A percentile compares a stretch with the other conserved stretches of the same genome.
Evolutionary conservation across 2,797 vertebrate species (phyloP).

Genomic region (Acipenser ruthenus): DNA sequence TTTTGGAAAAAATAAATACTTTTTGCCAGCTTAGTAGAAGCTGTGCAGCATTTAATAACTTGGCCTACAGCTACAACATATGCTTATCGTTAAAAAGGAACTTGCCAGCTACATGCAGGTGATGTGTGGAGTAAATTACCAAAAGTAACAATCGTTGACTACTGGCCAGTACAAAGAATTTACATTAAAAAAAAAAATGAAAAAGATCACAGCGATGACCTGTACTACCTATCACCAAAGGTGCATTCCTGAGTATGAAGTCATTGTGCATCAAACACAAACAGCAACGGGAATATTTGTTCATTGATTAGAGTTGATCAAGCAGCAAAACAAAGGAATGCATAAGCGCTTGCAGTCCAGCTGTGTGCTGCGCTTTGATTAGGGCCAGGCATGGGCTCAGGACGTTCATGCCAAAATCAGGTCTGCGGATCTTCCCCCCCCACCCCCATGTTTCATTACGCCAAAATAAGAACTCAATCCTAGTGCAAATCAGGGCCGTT

Average conservation of each 20-base stretch:
- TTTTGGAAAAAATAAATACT: neutral
- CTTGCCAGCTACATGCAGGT: neutral
- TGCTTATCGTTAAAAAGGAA: neutral
- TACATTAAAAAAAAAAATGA: too few species aligned
- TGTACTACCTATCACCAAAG: too few species aligned
- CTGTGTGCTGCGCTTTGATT: neutral
- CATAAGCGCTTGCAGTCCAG: slow-evolving; percentile 9
- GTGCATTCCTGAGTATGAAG: slow-evolving; percentile 4
- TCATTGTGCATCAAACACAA: neutral
- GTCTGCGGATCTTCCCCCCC: neutral
- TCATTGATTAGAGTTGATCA: slow-evolving; percentile 27
- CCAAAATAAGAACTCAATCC: neutral
- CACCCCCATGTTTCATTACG: slow-evolving; percentile 9
- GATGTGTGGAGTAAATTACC: neutral
- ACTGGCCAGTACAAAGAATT: neutral
- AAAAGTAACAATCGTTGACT: slow-evolving; percentile 13
- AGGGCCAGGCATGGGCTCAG: neutral
- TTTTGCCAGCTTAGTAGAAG: neutral
- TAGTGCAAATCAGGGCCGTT: too few species aligned
- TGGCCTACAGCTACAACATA: slow-evolving; percentile 5
- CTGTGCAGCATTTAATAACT: neutral
- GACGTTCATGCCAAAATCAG: neutral
- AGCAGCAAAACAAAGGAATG: slow-evolving; percentile 14
- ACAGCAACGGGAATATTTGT: slow-evolving; percentile 17
- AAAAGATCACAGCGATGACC: too few species aligned